Percentiles rank a stretch among this genome's conserved stretches.
Conservation (phyloP, 1,140 invertebrate species). For the Pseudobourletiella spinata region DNA sequence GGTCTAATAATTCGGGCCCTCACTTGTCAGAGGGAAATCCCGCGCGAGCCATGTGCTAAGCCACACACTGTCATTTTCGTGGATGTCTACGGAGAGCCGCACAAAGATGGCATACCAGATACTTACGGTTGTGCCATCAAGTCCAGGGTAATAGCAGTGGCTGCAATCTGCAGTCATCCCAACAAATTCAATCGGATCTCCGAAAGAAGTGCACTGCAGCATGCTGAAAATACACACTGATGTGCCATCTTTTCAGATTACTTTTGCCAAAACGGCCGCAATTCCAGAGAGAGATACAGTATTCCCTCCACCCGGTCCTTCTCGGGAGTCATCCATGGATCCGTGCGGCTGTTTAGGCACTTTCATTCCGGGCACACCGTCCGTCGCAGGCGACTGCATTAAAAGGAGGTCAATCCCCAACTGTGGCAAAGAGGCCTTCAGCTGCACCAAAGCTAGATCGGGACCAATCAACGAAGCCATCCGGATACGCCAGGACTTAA, state of each 20-base stretch:
- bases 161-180: neutral
- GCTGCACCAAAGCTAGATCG: neutral
- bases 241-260: too few relatives aligned
- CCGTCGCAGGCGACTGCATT: neutral
- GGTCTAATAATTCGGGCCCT: constrained; percentile 19
- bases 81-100: constrained; percentile 11
- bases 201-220: neutral
- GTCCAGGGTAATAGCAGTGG: neutral
- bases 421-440: too few relatives aligned
- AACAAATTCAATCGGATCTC: neutral
- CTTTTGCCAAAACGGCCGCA: constrained; percentile 25
- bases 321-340: neutral
- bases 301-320: neutral
- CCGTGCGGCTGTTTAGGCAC: neutral
- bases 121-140: neutral
- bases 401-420: too few relatives aligned
- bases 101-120: neutral
- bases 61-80: constrained; percentile 20
- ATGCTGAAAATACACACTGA: too few relatives aligned
- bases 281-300: constrained; percentile 6
- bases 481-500: constrained; percentile 14
- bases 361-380: neutral
- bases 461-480: constrained; percentile 18
- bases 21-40: constrained; percentile 15
- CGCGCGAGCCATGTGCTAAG: neutral